These are phyloP conservation scores for Plodia interpunctella DNA, from an alignment of 1,140 invertebrate genomes.

Conservation along the genomic window DNA sequence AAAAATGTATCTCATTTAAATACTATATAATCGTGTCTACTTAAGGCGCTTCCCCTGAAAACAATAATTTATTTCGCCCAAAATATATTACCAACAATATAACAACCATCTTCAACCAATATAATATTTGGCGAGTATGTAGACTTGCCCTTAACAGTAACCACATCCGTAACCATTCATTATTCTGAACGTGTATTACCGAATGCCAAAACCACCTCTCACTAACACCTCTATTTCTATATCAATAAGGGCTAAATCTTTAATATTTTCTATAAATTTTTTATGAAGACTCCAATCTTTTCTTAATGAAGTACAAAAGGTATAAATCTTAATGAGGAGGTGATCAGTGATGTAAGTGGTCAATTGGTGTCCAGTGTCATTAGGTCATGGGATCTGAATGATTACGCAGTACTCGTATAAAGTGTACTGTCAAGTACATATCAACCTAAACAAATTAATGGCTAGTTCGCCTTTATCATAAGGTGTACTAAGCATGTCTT, in stretches of 20 bases:
- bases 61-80: neutral
- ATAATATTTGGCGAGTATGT: neutral
- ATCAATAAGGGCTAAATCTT: neutral
- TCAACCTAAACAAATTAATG: too few relatives aligned
- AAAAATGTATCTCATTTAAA: too few relatives aligned
- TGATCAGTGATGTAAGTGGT: too few relatives aligned
- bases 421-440: too few relatives aligned
- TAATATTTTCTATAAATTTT: neutral
- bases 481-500: too few relatives aligned
- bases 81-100: neutral
- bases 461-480: too few relatives aligned
- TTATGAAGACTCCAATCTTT: neutral
- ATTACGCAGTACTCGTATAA: neutral
- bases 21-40: too few relatives aligned
- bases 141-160: neutral
- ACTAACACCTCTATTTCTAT: neutral
- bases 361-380: neutral
- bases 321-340: too few relatives aligned
- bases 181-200: neutral
- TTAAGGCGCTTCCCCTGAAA: neutral
- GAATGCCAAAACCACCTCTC: neutral
- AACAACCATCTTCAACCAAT: neutral
- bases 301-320: neutral
- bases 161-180: conserved; percentile 5
- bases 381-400: neutral